Base-by-base conservation (phyloP, 2,797 vertebrate species). In the Anguilla pacifica region DNA sequence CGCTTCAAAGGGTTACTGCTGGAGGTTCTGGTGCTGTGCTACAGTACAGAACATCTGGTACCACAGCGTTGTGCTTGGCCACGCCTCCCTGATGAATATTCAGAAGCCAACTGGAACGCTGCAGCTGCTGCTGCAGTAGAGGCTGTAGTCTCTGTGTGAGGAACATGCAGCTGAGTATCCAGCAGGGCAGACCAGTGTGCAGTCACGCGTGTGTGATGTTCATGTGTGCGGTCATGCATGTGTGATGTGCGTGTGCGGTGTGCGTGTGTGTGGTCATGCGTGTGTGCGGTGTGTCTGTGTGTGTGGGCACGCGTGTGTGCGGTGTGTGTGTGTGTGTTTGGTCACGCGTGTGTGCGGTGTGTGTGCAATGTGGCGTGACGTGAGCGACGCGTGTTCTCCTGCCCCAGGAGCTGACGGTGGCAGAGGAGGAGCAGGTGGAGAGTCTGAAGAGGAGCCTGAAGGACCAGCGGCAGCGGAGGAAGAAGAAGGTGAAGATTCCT, bases 391-490 rank as follows among this genome's bases (percentile, higher is more conserved):
- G 3, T 53, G 25, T 6, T 10, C 0, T 90, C 28, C 90, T 89
- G 77, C 87, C 85, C 84, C 93, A 97, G 97, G 96, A 92, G 57
- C 91, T 86, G 4, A 67, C 86, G 61, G 91, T 17, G 92, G 93
- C 89, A 4, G 87, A 95, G 0, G 92, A 96, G 15, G 94, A 95
- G 7, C 93, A 92, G 0, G 93, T 89, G 86, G 95, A 96, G 88
- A 94, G 91, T 4, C 92, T 94, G 88, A 97, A 96, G 91, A 94
- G 92, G 70, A 91, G 92, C 0, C n/a, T 96, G 2, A 97, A 91
- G 88, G 91, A 91, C 3, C 95, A 95, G 90, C 96, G 96, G 86
- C 95, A 94, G 89, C 96, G 90, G 22, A 92, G 94, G 74, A 97
- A 95, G 91, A 96, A 96, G 90, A 94, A 83, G 93, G 96, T 97